Percentiles rank a stretch among this genome's conserved stretches.
Evolutionary conservation across 2,888 invertebrate genomes (phyloP).

Genomic region (Branchellion lobata): DNA sequence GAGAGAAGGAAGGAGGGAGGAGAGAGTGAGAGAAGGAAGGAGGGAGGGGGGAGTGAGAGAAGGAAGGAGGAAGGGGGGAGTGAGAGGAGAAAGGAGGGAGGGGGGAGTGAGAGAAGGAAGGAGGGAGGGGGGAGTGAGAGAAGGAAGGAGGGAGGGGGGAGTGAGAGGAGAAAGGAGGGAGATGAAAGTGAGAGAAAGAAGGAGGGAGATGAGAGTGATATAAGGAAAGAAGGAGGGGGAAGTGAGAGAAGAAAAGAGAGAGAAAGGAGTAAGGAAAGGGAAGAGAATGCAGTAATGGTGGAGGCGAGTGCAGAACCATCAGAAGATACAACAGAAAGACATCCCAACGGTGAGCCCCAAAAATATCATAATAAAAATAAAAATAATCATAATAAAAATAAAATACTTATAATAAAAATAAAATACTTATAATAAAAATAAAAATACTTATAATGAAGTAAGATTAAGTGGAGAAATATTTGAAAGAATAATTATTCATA

Average conservation of each 20-base stretch:
- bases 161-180: background rate
- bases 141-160: background rate
- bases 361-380: background rate
- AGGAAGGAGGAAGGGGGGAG: too few relatives aligned
- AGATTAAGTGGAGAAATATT: too few relatives aligned
- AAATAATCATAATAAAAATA: too few relatives aligned
- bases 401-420: too few relatives aligned
- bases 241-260: background rate
- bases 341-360: background rate
- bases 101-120: too few relatives aligned
- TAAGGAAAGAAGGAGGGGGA: background rate
- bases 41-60: too few relatives aligned
- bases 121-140: too few relatives aligned
- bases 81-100: too few relatives aligned
- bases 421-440: too few relatives aligned
- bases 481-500: too few relatives aligned
- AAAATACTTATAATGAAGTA: too few relatives aligned
- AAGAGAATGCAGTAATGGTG: background rate
- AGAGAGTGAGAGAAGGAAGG: background rate
- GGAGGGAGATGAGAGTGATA: background rate
- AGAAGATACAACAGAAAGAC: background rate
- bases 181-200: background rate
- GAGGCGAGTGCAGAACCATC: background rate
- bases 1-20: background rate
- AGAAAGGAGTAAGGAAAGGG: background rate